Evolutionary conservation across 2,888 invertebrate genomes (phyloP).

Genomic region (Cosmorhoe ocellata): DNA sequence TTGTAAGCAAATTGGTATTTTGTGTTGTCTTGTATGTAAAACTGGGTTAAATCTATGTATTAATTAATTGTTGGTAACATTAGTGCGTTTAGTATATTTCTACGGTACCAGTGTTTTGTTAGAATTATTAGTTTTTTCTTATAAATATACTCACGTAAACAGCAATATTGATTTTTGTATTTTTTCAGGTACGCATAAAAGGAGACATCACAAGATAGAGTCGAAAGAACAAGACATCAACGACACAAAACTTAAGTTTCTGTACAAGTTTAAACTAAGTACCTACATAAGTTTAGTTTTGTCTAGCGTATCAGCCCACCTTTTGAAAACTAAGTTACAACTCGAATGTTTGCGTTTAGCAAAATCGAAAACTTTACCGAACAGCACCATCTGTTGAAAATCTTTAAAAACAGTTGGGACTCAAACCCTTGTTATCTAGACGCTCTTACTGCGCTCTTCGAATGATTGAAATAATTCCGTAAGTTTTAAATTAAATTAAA

Average conservation of each 20-base stretch:
- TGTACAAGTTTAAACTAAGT: constrained; percentile 64
- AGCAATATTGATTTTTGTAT: constrained; percentile 15
- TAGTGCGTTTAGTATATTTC: constrained; percentile 37
- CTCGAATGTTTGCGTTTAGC: constrained; percentile 27
- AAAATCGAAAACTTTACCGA: constrained; percentile 1
- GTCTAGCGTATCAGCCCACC: constrained; percentile 61
- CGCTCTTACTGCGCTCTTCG: constrained; percentile 1
- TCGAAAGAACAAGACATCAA: constrained; percentile 57
- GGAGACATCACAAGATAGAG: constrained; percentile 52
- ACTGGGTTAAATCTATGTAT: neutral
- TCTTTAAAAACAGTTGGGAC: constrained; percentile 1
- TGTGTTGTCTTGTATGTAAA: no score
- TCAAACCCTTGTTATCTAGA: constrained; percentile 1
- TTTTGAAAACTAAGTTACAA: constrained; percentile 33
- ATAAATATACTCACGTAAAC: neutral
- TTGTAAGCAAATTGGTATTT: no score
- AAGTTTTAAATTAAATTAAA: no score
- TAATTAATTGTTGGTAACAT: constrained; percentile 25
- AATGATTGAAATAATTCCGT: constrained; percentile 19
- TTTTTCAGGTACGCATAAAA: constrained; percentile 70
- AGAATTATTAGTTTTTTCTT: constrained; percentile 21
- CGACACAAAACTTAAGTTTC: constrained; percentile 56
- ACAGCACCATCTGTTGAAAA: constrained; percentile 8
- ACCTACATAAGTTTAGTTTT: constrained; percentile 49
- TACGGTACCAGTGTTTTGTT: constrained; percentile 62